Conservation (phyloP, 2,797 vertebrate genomes). For the Poeciliopsis gracilis region DNA sequence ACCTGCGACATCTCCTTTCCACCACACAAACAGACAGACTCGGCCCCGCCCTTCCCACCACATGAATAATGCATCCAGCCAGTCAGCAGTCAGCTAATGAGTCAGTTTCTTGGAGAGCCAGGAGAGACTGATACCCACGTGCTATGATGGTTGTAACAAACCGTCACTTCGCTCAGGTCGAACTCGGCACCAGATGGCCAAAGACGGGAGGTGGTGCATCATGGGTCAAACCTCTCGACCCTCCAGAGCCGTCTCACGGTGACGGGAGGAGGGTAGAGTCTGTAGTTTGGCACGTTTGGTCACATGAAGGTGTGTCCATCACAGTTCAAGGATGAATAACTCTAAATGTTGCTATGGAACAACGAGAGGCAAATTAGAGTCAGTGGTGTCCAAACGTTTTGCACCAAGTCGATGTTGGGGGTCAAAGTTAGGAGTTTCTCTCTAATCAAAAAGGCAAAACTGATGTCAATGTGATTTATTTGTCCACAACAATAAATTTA, state of each 20-base stretch:
- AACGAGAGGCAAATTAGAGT: constrained; percentile 48
- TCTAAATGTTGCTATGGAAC: constrained; percentile 39
- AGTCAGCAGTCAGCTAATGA: constrained; percentile 75
- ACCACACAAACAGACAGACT: constrained; percentile 21
- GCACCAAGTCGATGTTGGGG: no score
- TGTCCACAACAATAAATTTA: no score
- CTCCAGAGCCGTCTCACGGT: constrained; percentile 58
- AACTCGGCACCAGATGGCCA: constrained; percentile 72
- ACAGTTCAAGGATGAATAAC: constrained; percentile 51
- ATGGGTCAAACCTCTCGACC: constrained; percentile 63
- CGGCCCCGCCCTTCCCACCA: constrained; percentile 46
- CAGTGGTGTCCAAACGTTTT: no score
- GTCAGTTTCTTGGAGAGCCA: constrained; percentile 72
- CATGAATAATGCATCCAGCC: constrained; percentile 83
- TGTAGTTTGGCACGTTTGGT: constrained; percentile 49
- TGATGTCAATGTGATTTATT: no score
- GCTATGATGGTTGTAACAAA: constrained; percentile 60
- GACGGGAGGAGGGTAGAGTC: constrained; percentile 54
- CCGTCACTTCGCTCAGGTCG: constrained; percentile 60
- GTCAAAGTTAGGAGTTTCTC: no score
- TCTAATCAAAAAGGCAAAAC: no score
- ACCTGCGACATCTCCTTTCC: constrained; percentile 58
- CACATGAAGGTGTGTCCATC: constrained; percentile 22
- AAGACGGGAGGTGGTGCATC: constrained; percentile 73
- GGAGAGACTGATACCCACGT: constrained; percentile 65